These are phyloP conservation scores for Pseudanteris insignis DNA, from an alignment of 2,888 invertebrate species.

Conservation along the genomic window DNA sequence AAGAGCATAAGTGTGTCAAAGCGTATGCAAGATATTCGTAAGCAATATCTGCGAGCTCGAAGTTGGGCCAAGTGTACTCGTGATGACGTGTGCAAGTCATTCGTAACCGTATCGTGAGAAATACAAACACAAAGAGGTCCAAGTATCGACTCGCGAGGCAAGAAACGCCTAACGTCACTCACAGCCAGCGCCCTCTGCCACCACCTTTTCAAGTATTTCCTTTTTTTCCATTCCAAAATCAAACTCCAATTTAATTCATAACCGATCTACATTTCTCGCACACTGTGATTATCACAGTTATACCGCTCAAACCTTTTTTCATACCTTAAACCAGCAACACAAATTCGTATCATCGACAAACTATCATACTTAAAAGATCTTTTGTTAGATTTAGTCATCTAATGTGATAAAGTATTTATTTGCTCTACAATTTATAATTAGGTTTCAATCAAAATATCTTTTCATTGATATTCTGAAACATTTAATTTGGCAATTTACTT, in stretches of 20 bases:
- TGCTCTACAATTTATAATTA: too few species aligned
- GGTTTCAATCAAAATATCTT: too few species aligned
- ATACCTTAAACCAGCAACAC: too few species aligned
- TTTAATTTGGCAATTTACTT: too few species aligned
- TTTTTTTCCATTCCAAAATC: not conserved
- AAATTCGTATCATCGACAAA: too few species aligned
- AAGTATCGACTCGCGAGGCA: slow-evolving; percentile 27
- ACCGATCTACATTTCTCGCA: not conserved
- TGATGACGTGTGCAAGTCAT: slow-evolving; percentile 61
- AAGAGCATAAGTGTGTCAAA: slow-evolving; percentile 36
- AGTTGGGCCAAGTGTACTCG: slow-evolving; percentile 51
- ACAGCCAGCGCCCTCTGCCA: slow-evolving; percentile 24
- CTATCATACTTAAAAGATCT: too few species aligned
- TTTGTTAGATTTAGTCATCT: too few species aligned
- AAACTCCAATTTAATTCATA: slow-evolving; percentile 4
- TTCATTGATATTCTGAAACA: too few species aligned
- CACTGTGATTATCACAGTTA: not conserved
- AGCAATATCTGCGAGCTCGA: slow-evolving; percentile 38
- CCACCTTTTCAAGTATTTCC: slow-evolving; percentile 5
- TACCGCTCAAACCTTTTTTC: too few species aligned
- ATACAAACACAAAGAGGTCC: slow-evolving; percentile 56
- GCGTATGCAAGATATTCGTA: slow-evolving; percentile 39
- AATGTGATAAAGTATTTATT: too few species aligned
- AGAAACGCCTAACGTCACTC: slow-evolving; percentile 27
- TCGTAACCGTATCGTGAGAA: slow-evolving; percentile 64